These are phyloP conservation scores for Apis laboriosa DNA, from an alignment of 1,140 invertebrate genomes.

Conservation along the genomic window DNA sequence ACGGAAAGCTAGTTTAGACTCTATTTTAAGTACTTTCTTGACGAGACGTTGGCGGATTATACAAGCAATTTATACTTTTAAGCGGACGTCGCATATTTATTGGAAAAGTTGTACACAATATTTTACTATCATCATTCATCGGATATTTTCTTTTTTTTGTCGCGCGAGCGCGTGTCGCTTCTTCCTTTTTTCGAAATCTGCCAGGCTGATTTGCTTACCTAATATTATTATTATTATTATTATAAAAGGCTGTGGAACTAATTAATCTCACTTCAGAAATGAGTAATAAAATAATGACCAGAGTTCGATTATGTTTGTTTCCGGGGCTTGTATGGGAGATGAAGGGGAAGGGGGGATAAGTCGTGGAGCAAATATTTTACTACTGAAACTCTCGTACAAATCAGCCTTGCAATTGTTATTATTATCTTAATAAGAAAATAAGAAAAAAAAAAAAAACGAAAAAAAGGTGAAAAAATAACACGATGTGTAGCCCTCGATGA, in stretches of 20 bases:
- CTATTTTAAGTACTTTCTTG: constrained; percentile 77
- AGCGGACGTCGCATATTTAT: constrained; percentile 66
- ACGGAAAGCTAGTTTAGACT: constrained; percentile 73
- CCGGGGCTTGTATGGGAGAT: neutral
- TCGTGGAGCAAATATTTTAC: constrained; percentile 42
- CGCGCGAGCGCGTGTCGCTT: constrained; percentile 13
- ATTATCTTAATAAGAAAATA: constrained; percentile 36
- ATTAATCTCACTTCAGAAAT: constrained; percentile 12
- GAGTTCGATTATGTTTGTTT: constrained; percentile 12
- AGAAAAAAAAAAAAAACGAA: neutral
- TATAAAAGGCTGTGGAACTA: constrained; percentile 56
- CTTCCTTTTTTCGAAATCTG: constrained; percentile 34
- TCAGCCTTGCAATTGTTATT: constrained; percentile 60
- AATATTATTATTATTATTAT: constrained; percentile 22
- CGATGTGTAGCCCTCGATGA: constrained; percentile 1
- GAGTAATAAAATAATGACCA: constrained; percentile 16
- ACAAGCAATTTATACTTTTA: constrained; percentile 68
- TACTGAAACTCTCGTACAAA: constrained; percentile 50
- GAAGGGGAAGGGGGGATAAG: neutral
- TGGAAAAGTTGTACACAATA: constrained; percentile 69
- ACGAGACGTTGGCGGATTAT: constrained; percentile 59
- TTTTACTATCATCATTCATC: constrained; percentile 47
- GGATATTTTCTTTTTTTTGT: constrained; percentile 20
- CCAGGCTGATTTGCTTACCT: constrained; percentile 62
- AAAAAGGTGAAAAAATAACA: constrained; percentile 2